A percentile compares a stretch with the other conserved stretches of the same genome.
Evolutionary conservation across 2,797 vertebrate species (phyloP).

Genomic region (Parambassis ranga): DNA sequence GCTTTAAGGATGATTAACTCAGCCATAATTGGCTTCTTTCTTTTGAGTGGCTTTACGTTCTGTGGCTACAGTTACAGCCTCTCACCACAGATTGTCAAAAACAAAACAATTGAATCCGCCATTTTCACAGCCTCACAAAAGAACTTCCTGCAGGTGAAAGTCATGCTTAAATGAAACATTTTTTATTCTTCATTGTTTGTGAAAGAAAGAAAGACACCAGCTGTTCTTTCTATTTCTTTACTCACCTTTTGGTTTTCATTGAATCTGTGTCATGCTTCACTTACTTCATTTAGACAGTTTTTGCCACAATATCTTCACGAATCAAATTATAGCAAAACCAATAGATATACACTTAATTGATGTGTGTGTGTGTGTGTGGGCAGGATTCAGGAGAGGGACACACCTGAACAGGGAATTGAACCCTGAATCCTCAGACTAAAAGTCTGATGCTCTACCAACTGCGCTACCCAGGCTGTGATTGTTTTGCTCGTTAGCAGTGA

Average conservation of each 20-base stretch:
- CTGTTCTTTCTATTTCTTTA: neutral
- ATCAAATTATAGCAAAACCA: no score
- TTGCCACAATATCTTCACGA: no score
- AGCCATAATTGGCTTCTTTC: no score
- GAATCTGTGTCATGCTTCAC: neutral
- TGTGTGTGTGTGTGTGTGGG: no score
- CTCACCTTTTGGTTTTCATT: neutral
- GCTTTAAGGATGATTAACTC: neutral
- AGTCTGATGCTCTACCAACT: no score
- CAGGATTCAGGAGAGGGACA: no score
- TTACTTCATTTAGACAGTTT: neutral
- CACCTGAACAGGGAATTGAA: no score
- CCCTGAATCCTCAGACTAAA: no score
- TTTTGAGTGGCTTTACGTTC: neutral
- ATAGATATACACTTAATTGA: no score
- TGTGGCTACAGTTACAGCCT: neutral
- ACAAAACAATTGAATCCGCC: neutral
- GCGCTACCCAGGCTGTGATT: no score
- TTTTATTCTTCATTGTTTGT: neutral
- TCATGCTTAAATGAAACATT: neutral
- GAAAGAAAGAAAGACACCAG: neutral
- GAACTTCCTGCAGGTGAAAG: neutral
- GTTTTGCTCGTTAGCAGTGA: constrained; percentile 19
- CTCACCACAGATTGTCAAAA: neutral
- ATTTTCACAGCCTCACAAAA: neutral